Base-by-base conservation (phyloP, 1,140 invertebrate genomes). In the Drosophila novamexicana region DNA sequence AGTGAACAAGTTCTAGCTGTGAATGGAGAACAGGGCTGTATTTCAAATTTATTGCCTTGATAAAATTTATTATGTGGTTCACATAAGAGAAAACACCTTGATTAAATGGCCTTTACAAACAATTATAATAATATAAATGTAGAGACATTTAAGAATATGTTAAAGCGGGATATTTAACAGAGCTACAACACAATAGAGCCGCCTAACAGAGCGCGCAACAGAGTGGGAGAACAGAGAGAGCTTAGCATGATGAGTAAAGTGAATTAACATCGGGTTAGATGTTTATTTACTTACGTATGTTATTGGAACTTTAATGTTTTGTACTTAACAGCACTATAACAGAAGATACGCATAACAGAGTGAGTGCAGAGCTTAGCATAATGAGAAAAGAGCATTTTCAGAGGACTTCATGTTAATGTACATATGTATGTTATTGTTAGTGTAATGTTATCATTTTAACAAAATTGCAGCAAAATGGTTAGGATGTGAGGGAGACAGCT, bases 11-110 rank as follows among this genome's bases (percentile, higher is more conserved):
- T 12, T 37, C n/a, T 47, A 36, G 56, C 53, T 14, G 49, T 53
- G 37, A 64, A 64, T 40, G 37, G 36, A 37, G 4, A 36, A 34
- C 47, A 54, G 49, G 53, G 22, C 14, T 66, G 18, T 44, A 7
- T 42, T 16, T 9, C 4, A 9, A 32, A 62, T 70, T 63, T 54
- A 54, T 62, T 8, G 10, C 56, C 12, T 7, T 8, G 12, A 5
- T 10, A 22, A 37, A 18, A 63, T 69, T 69, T 69, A 69, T 63
- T 52, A 42, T 22, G 6, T 53, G 57, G 29, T n/a, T 37, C 14
- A 61, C 9, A 49, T 68, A 18, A 49, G 18, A 44, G 47, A 14
- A 50, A 18, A 40, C 7, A n/a, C 12, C 14, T 49, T n/a, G 37
- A 44, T 18, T 54, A 37, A 37, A 54, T 16, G 34, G 18, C 34